Conservation (phyloP, 2,797 vertebrate genomes). For the Paratrypauchen microcephalus region DNA sequence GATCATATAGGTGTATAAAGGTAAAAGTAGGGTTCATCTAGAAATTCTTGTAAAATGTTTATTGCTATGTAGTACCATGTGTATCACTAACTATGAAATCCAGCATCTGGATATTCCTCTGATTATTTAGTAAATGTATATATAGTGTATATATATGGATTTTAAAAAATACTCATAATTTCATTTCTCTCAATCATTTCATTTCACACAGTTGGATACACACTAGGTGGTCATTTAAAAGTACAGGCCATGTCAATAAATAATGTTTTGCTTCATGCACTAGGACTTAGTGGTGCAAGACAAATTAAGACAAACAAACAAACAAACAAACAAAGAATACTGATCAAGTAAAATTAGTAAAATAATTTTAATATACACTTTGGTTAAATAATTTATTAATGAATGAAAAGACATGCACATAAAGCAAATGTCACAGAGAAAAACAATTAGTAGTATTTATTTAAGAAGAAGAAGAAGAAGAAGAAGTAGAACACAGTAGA, state of each 20-base stretch:
- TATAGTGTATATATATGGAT: conserved; percentile 5
- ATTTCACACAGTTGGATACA: not conserved
- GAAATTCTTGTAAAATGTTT: conserved; percentile 4
- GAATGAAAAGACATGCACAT: too few species aligned
- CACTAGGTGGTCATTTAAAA: not conserved
- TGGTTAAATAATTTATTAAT: too few species aligned
- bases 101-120: conserved; percentile 1
- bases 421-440: too few species aligned
- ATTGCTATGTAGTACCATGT: not conserved
- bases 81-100: not conserved
- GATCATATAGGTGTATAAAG: not conserved
- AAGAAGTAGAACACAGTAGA: too few species aligned
- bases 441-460: too few species aligned
- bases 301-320: too few species aligned
- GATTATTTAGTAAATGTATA: conserved; percentile 1
- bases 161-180: not conserved
- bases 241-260: conserved; percentile 3
- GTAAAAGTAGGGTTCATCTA: too few species aligned
- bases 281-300: too few species aligned
- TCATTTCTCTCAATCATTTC: not conserved
- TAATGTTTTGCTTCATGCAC: not conserved
- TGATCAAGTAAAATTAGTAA: too few species aligned
- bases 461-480: too few species aligned
- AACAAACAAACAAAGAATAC: too few species aligned
- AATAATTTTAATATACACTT: too few species aligned